Evolutionary conservation across 2,797 vertebrate genomes (phyloP).

Genomic region (Onychomys leucogaster): DNA sequence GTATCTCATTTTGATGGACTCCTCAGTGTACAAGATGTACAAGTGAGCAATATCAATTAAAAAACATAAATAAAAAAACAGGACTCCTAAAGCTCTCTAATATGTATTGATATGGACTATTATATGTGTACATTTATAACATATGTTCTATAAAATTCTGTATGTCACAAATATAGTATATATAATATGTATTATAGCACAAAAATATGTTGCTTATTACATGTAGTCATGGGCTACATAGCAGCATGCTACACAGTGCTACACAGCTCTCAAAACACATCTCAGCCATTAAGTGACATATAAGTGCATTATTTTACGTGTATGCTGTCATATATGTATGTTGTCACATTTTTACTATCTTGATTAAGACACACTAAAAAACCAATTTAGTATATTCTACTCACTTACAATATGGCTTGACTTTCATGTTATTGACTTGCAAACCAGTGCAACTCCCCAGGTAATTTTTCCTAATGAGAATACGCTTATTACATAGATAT

Average conservation of each 20-base stretch:
- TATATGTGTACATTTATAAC: background rate
- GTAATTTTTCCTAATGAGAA: background rate
- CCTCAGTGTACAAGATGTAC: background rate
- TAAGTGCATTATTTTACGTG: background rate
- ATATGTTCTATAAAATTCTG: background rate
- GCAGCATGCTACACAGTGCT: background rate
- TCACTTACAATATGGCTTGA: fast-evolving
- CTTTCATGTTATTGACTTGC: background rate
- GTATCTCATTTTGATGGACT: background rate
- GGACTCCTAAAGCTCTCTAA: background rate
- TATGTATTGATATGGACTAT: background rate
- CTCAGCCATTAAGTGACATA: too few species aligned
- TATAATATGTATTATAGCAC: background rate
- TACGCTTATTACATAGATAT: background rate
- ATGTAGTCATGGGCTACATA: background rate
- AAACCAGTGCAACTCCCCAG: background rate
- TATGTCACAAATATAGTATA: background rate
- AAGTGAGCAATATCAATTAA: background rate
- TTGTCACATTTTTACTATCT: background rate
- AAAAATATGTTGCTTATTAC: background rate
- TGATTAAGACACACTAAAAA: background rate
- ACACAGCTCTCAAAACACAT: background rate
- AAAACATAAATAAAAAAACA: background rate
- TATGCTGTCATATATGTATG: background rate
- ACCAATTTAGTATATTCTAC: background rate